Evolutionary conservation across 2,888 invertebrate species (phyloP).

Genomic region (Tipula confusa): DNA sequence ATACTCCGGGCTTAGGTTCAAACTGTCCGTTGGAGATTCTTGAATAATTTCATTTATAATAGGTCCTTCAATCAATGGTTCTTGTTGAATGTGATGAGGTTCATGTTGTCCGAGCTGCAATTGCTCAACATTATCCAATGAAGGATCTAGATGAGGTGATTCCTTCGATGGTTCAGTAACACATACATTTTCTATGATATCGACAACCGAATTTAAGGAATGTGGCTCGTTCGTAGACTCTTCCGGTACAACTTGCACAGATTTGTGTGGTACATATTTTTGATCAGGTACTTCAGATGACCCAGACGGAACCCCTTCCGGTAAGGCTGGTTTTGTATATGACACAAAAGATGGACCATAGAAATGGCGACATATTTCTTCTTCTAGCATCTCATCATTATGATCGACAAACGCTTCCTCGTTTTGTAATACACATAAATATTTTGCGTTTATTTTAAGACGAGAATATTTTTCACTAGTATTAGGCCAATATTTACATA

Average conservation of each 20-base stretch:
- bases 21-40: too few relatives aligned
- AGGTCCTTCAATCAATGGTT: too few relatives aligned
- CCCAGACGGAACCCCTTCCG: background rate
- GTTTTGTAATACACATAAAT: background rate
- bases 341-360: background rate
- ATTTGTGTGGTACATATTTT: background rate
- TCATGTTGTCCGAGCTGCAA: too few relatives aligned
- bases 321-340: background rate
- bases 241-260: background rate
- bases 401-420: background rate
- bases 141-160: too few relatives aligned
- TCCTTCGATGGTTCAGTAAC: too few relatives aligned
- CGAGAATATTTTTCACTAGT: background rate
- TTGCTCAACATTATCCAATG: too few relatives aligned
- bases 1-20: too few relatives aligned
- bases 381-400: background rate
- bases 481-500: background rate
- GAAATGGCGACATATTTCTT: background rate
- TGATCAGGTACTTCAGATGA: background rate
- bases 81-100: too few relatives aligned
- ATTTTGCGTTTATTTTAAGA: background rate
- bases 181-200: background rate
- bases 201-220: background rate
- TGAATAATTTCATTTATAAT: too few relatives aligned
- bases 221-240: background rate